Conservation (phyloP, 2,113 vertebrate genomes). For the Agelaius tricolor region DNA sequence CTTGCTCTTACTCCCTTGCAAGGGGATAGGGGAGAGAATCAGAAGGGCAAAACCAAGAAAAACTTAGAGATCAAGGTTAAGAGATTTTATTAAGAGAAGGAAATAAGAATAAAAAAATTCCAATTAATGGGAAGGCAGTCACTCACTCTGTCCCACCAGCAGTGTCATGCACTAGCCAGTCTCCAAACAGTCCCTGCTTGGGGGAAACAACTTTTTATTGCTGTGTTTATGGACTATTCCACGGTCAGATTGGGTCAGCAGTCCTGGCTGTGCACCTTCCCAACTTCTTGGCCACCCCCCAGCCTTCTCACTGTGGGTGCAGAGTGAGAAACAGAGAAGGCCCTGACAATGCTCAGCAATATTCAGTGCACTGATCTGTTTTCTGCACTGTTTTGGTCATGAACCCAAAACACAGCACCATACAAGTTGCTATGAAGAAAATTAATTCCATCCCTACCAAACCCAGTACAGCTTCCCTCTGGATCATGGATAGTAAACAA, state of each 20-base stretch:
- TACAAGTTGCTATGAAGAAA: neutral
- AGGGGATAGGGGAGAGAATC: neutral
- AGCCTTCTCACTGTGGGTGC: accelerated
- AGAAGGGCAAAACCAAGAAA: neutral
- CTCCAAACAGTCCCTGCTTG: neutral
- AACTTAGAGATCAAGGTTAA: neutral
- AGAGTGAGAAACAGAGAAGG: neutral
- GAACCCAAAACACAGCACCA: neutral
- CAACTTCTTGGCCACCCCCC: neutral
- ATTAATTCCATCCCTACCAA: neutral
- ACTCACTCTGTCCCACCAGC: neutral
- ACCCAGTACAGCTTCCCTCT: neutral
- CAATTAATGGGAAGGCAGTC: neutral
- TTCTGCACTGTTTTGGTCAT: neutral
- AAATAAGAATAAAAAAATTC: neutral
- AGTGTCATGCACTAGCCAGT: neutral
- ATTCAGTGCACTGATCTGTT: neutral
- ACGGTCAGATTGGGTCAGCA: neutral
- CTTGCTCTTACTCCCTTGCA: neutral
- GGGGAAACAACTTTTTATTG: neutral
- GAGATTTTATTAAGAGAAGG: neutral
- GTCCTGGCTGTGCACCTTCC: neutral
- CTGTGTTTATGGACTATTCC: too few relatives aligned
- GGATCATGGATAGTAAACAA: neutral
- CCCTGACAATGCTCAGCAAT: neutral